phyloP scores from a whole-genome alignment of 2,113 vertebrate species.

The Corydoras maculifer region DNA sequence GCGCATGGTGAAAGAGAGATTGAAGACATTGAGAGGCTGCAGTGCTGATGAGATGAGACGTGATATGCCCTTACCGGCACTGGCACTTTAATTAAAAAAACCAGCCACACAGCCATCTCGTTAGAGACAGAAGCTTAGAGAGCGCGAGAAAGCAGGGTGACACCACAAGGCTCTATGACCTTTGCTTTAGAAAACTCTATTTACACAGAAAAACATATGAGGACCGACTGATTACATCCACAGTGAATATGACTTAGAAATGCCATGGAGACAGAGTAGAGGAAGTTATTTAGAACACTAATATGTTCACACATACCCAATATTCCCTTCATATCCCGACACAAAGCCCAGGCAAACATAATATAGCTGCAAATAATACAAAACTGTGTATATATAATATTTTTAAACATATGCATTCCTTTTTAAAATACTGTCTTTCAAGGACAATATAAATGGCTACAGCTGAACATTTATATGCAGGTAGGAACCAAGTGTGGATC shows the following conservation, averaged over 20 bases:
- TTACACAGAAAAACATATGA: slow-evolving; percentile 17
- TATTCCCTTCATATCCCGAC: background rate
- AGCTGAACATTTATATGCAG: no score
- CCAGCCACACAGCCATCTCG: slow-evolving; percentile 44
- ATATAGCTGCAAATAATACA: no score
- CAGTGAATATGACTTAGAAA: slow-evolving; percentile 2
- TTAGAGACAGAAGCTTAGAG: slow-evolving; percentile 26
- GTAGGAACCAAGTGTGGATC: no score
- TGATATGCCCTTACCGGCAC: slow-evolving; percentile 49
- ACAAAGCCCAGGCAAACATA: no score
- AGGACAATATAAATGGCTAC: no score
- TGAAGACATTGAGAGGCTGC: slow-evolving; percentile 46
- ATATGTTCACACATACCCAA: background rate
- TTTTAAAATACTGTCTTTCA: no score
- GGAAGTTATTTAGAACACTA: background rate
- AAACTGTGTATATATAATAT: no score
- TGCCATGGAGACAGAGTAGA: background rate
- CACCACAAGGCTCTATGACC: slow-evolving; percentile 24
- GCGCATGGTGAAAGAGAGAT: slow-evolving; percentile 4
- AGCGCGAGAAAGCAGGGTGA: slow-evolving; percentile 16
- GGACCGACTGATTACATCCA: slow-evolving; percentile 19
- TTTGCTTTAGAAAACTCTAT: slow-evolving; percentile 29
- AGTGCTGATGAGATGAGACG: slow-evolving; percentile 49
- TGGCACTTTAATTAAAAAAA: slow-evolving; percentile 53
- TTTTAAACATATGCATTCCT: no score